Percentiles rank a stretch among this genome's conserved stretches.
These are phyloP conservation scores for Erpornis zantholeuca DNA, from an alignment of 2,113 vertebrate genomes.

Conservation along the genomic window DNA sequence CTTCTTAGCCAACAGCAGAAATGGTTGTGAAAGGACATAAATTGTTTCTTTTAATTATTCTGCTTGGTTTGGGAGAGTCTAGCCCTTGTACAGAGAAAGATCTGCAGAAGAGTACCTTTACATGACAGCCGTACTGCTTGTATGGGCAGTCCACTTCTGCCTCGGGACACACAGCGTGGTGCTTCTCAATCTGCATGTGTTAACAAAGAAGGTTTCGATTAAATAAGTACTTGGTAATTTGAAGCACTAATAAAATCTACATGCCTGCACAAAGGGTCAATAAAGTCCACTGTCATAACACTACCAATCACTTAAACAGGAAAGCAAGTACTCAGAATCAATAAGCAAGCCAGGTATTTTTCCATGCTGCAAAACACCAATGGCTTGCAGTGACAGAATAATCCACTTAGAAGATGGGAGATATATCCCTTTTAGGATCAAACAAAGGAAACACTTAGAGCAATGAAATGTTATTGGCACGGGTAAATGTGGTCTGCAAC, in stretches of 20 bases:
- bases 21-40: not conserved
- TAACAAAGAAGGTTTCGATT: not conserved
- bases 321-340: not conserved
- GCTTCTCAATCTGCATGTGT: slow-evolving; percentile 71
- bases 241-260: not conserved
- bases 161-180: slow-evolving; percentile 76
- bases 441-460: not conserved
- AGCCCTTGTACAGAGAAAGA: not conserved
- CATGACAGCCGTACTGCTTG: slow-evolving; percentile 79
- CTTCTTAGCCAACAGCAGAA: not conserved
- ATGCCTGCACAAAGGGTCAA: not conserved
- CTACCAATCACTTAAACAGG: not conserved
- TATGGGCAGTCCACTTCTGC: slow-evolving; percentile 81
- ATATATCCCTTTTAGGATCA: not conserved
- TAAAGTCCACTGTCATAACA: not conserved
- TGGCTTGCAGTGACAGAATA: not conserved
- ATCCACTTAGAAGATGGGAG: not conserved
- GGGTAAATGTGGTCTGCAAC: not conserved
- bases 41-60: not conserved
- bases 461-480: not conserved
- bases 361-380: not conserved
- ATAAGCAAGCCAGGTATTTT: not conserved
- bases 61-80: not conserved
- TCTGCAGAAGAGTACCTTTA: slow-evolving; percentile 71
- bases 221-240: not conserved